phyloP scores from a whole-genome alignment of 1,140 invertebrate species.

The Zaprionus nigranus region DNA sequence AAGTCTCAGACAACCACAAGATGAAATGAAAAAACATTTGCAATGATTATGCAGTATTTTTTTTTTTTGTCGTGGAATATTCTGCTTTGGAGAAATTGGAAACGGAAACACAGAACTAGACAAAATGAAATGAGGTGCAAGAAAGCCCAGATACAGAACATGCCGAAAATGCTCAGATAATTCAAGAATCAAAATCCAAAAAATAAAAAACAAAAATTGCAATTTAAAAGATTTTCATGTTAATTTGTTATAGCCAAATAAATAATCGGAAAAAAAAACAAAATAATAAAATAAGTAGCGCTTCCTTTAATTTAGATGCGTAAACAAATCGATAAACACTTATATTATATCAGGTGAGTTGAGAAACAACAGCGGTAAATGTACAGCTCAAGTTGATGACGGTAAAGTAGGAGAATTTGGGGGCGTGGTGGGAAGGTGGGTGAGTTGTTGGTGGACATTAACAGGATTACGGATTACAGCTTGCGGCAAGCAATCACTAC shows the following conservation, averaged over 20 bases:
- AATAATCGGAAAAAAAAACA: constrained; percentile 1
- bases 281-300: constrained; percentile 17
- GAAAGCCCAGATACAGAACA: constrained; percentile 29
- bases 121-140: constrained; percentile 26
- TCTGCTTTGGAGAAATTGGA: constrained; percentile 32
- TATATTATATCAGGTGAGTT: constrained; percentile 17
- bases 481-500: constrained; percentile 63
- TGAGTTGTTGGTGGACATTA: background rate
- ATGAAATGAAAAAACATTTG: constrained; percentile 12
- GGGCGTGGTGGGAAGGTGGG: background rate
- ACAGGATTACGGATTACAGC: constrained; percentile 2
- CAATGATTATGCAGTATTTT: constrained; percentile 24
- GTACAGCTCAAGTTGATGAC: constrained; percentile 11
- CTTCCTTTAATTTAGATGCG: constrained; percentile 9
- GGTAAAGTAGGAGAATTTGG: constrained; percentile 1
- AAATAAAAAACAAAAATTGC: background rate
- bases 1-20: constrained; percentile 2
- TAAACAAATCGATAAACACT: constrained; percentile 2
- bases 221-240: background rate
- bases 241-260: background rate
- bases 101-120: constrained; percentile 30
- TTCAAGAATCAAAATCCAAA: constrained; percentile 19
- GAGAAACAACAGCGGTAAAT: constrained; percentile 42
- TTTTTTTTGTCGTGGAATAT: constrained; percentile 25
- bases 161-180: constrained; percentile 29